These are phyloP conservation scores for Galleria mellonella DNA, from an alignment of 1,140 invertebrate species.

Conservation along the genomic window DNA sequence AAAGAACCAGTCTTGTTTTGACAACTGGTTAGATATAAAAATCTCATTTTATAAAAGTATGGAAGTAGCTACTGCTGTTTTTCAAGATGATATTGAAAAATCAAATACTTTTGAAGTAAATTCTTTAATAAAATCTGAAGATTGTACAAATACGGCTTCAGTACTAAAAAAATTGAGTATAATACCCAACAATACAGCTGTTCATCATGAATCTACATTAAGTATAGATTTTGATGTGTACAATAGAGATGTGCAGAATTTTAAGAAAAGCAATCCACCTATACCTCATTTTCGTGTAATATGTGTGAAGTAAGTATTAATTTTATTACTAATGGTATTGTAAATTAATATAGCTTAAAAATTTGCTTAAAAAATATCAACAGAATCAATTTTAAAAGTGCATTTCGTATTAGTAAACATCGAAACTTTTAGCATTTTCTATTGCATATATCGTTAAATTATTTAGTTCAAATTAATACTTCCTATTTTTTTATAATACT, in stretches of 20 bases:
- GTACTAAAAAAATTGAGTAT: slow-evolving; percentile 55
- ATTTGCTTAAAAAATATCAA: too few relatives aligned
- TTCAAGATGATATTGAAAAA: slow-evolving; percentile 13
- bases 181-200: slow-evolving; percentile 28
- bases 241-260: slow-evolving; percentile 56
- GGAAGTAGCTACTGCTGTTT: slow-evolving; percentile 32
- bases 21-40: slow-evolving; percentile 49
- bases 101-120: slow-evolving; percentile 18
- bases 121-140: slow-evolving; percentile 42
- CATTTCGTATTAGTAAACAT: too few relatives aligned
- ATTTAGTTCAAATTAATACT: too few relatives aligned
- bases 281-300: slow-evolving; percentile 56
- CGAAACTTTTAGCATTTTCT: too few relatives aligned
- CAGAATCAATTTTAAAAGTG: too few relatives aligned
- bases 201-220: slow-evolving; percentile 22
- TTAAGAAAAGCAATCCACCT: slow-evolving; percentile 50
- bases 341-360: too few relatives aligned
- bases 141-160: slow-evolving; percentile 38
- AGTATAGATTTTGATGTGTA: slow-evolving; percentile 63
- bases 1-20: slow-evolving; percentile 27
- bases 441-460: too few relatives aligned
- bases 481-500: too few relatives aligned
- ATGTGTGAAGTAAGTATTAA: slow-evolving; percentile 56
- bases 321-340: not conserved
- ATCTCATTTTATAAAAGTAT: slow-evolving; percentile 46